These are phyloP conservation scores for Cercopithecus mona DNA, from an alignment of 2,113 vertebrate species.

Conservation along the genomic window DNA sequence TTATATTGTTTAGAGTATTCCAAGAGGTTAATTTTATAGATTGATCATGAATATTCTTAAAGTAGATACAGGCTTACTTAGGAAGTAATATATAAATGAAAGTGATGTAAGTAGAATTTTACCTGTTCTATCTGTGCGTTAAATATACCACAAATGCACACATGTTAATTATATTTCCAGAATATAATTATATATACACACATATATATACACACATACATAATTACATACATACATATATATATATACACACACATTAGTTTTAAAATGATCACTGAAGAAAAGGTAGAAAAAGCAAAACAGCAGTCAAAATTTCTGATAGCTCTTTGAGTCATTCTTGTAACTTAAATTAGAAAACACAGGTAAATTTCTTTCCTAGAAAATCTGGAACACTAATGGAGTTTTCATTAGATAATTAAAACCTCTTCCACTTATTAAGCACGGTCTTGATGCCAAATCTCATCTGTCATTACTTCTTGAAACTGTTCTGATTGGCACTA, in stretches of 20 bases:
- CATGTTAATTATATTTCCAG: no score
- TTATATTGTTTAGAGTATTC: background rate
- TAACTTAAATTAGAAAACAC: background rate
- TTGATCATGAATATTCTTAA: constrained; percentile 13
- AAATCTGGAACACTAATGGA: background rate
- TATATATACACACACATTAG: background rate
- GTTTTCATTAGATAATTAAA: background rate
- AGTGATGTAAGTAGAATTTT: background rate
- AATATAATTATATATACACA: no score
- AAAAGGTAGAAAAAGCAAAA: background rate
- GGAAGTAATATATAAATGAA: background rate
- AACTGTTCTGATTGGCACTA: background rate
- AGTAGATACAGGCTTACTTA: background rate
- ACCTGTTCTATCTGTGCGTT: background rate
- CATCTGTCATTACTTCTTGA: background rate
- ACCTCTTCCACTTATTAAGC: background rate
- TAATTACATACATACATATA: background rate
- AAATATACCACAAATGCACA: background rate
- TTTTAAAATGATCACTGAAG: background rate
- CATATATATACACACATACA: background rate
- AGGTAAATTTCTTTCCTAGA: background rate
- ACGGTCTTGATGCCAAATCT: background rate
- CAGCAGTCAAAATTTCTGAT: background rate
- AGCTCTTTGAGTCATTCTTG: background rate
- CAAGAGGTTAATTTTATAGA: background rate